phyloP scores from a whole-genome alignment of 2,797 vertebrate genomes.

The Spinibarbus caldwelli region DNA sequence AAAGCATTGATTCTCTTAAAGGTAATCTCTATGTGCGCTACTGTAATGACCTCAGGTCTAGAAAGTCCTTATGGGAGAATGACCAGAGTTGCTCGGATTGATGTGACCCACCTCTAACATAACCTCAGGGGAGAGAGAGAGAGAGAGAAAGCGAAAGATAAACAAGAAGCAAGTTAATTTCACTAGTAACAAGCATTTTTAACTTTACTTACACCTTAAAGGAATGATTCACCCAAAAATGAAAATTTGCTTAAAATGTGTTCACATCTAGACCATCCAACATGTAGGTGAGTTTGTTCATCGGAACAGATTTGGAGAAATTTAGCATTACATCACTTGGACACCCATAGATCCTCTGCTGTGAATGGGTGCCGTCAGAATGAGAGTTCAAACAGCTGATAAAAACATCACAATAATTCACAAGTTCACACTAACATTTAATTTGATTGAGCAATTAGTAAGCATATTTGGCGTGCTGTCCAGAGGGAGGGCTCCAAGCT shows the following conservation, averaged over 20 bases:
- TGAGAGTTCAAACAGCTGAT: neutral
- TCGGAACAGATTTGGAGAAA: neutral
- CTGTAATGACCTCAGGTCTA: slow-evolving; percentile 71
- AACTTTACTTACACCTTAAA: neutral
- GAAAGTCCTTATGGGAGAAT: slow-evolving; percentile 35
- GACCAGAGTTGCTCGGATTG: slow-evolving; percentile 65
- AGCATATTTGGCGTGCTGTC: too few relatives aligned
- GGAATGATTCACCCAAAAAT: neutral
- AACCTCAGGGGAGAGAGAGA: slow-evolving; percentile 62
- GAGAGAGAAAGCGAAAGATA: slow-evolving; percentile 13
- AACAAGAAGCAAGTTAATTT: neutral
- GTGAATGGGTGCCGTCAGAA: neutral
- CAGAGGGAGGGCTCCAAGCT: too few relatives aligned
- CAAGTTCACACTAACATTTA: too few relatives aligned
- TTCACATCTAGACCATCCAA: neutral
- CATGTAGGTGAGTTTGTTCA: neutral
- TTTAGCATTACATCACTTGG: neutral
- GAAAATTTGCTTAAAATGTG: neutral
- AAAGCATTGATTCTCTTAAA: slow-evolving; percentile 78
- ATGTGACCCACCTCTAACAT: slow-evolving; percentile 78
- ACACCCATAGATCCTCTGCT: neutral
- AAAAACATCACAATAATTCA: neutral
- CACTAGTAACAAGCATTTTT: neutral
- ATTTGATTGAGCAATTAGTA: too few relatives aligned
- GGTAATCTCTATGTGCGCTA: slow-evolving; percentile 77